Evolutionary conservation across 1,140 invertebrate genomes (phyloP).

Genomic region (Ceratosolen solmsi): DNA sequence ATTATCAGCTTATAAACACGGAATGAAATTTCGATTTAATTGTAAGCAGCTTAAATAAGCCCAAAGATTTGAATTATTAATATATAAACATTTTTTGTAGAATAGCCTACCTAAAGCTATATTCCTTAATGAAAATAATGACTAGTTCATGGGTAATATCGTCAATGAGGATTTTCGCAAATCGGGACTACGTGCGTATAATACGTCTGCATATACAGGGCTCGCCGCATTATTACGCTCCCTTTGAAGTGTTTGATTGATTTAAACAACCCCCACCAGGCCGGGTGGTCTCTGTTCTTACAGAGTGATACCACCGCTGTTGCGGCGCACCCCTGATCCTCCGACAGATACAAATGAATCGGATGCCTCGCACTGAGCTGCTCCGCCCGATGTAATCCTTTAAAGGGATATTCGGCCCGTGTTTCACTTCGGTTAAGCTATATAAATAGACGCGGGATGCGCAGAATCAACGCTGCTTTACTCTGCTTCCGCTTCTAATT

Average conservation of each 20-base stretch:
- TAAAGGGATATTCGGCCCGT: slow-evolving; percentile 68
- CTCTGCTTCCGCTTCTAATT: neutral
- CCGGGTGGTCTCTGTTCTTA: slow-evolving; percentile 7
- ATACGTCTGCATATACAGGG: slow-evolving; percentile 18
- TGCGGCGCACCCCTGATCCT: slow-evolving; percentile 54
- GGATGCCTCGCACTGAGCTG: slow-evolving; percentile 57
- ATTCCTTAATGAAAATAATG: slow-evolving; percentile 11
- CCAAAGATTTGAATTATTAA: slow-evolving; percentile 9
- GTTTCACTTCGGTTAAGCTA: slow-evolving; percentile 70
- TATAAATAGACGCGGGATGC: slow-evolving; percentile 70
- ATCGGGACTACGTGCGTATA: neutral
- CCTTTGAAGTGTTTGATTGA: slow-evolving; percentile 66
- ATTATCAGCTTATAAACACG: neutral
- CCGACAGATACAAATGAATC: slow-evolving; percentile 72
- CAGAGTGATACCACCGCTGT: neutral
- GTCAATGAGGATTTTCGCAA: slow-evolving; percentile 32
- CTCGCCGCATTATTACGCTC: slow-evolving; percentile 26
- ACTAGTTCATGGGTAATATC: slow-evolving; percentile 25
- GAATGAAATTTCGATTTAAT: neutral
- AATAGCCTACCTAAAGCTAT: neutral
- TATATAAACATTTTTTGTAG: neutral
- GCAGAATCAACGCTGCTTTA: slow-evolving; percentile 63
- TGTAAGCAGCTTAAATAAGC: neutral
- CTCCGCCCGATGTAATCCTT: slow-evolving; percentile 68
- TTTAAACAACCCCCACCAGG: slow-evolving; percentile 62